These are phyloP conservation scores for Urocolius indicus DNA, from an alignment of 2,113 vertebrate genomes.

Conservation along the genomic window DNA sequence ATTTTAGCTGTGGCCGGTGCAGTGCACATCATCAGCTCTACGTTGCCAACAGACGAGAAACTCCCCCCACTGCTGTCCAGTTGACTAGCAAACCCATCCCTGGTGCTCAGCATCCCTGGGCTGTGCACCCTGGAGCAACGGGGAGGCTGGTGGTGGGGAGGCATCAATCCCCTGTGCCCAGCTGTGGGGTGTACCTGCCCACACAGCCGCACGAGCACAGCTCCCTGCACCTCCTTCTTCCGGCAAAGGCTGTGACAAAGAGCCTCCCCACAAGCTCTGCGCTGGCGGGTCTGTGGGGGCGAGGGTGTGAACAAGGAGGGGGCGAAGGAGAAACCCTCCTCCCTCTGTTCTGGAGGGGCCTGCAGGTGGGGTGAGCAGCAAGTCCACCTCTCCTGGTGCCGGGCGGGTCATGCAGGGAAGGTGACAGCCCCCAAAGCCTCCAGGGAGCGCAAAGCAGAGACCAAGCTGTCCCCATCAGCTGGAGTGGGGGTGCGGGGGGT, in stretches of 20 bases:
- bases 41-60: background rate
- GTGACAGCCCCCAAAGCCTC: background rate
- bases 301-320: background rate
- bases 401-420: background rate
- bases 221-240: background rate
- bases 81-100: background rate
- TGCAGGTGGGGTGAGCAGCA: background rate
- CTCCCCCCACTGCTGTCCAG: fast-evolving
- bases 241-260: background rate
- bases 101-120: background rate
- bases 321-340: background rate
- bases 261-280: background rate
- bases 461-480: background rate
- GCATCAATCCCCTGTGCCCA: fast-evolving
- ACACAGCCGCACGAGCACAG: background rate
- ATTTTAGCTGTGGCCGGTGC: background rate
- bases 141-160: background rate
- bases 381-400: background rate
- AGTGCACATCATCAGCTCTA: background rate
- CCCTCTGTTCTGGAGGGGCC: background rate
- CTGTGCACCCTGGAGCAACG: fast-evolving
- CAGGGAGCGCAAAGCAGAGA: background rate
- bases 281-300: background rate
- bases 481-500: background rate
- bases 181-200: background rate